phyloP scores from a whole-genome alignment of 2,797 vertebrate genomes.

The Poecile montanus region DNA sequence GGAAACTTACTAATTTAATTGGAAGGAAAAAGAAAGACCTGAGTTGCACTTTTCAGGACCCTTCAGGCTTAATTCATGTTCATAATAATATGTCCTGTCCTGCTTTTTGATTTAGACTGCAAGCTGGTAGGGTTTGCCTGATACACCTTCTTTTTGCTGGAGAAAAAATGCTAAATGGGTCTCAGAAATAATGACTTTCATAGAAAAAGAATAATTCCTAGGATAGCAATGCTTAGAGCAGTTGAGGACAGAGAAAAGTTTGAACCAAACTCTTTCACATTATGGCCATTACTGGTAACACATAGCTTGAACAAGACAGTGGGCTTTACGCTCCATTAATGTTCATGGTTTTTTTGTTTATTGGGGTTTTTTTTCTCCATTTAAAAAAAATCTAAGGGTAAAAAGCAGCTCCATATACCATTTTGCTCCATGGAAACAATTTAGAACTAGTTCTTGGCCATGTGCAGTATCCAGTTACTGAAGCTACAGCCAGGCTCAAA shows the following conservation, averaged over 20 bases:
- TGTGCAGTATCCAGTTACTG: background rate
- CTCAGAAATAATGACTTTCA: slow-evolving; percentile 10
- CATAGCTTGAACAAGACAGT: background rate
- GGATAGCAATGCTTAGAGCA: background rate
- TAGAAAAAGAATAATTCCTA: background rate
- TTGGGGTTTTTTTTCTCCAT: background rate
- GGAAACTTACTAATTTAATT: slow-evolving; percentile 14
- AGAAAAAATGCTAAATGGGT: background rate
- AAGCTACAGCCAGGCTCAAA: background rate
- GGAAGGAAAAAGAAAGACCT: background rate
- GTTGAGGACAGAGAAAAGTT: background rate
- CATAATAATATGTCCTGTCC: background rate
- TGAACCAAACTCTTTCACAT: slow-evolving; percentile 3
- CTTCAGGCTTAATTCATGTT: background rate
- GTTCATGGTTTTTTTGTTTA: background rate
- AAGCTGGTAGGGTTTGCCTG: background rate
- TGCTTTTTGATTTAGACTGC: slow-evolving; percentile 8
- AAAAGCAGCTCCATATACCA: background rate
- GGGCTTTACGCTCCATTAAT: background rate
- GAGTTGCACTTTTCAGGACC: background rate
- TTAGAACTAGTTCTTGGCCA: background rate
- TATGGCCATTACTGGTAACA: background rate
- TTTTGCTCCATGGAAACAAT: background rate
- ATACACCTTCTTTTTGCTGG: background rate
- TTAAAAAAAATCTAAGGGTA: rapidly evolving